Evolutionary conservation across 92 coral and sea anemone species (phyloP).

Genomic region (Umimayanthus chanpuru): DNA sequence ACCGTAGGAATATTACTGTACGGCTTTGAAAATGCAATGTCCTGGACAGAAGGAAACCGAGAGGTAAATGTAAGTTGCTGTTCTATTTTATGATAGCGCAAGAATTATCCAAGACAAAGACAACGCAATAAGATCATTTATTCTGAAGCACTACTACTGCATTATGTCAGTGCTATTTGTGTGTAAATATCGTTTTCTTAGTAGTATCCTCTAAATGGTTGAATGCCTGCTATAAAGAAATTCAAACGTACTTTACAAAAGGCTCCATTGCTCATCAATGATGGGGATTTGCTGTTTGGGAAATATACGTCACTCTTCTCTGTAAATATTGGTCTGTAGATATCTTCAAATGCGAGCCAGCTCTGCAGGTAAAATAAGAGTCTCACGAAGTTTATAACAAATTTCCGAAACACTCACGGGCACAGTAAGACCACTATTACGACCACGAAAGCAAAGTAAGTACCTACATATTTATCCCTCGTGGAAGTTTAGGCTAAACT

Average conservation of each 20-base stretch:
- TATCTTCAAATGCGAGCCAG: constrained; percentile 10
- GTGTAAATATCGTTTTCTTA: too few relatives aligned
- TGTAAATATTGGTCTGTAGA: constrained; percentile 16
- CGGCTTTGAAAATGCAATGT: not conserved
- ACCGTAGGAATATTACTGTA: not conserved
- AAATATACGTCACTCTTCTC: not conserved
- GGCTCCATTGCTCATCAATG: not conserved
- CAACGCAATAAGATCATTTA: too few relatives aligned
- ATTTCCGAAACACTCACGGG: too few relatives aligned
- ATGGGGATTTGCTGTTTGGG: not conserved
- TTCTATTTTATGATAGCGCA: too few relatives aligned
- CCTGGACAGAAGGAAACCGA: not conserved
- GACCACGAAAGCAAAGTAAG: too few relatives aligned
- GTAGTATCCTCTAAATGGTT: too few relatives aligned
- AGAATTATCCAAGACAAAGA: too few relatives aligned
- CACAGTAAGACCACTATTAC: too few relatives aligned
- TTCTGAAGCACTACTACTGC: too few relatives aligned
- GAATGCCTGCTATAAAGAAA: not conserved
- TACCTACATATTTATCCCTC: too few relatives aligned
- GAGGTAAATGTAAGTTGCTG: not conserved
- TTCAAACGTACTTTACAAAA: not conserved
- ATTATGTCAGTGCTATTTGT: too few relatives aligned
- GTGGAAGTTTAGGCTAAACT: too few relatives aligned
- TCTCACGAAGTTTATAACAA: not conserved
- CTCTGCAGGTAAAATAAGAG: not conserved